Evolutionary conservation across 2,888 invertebrate species (phyloP).

Genomic region (Perdita meconis): DNA sequence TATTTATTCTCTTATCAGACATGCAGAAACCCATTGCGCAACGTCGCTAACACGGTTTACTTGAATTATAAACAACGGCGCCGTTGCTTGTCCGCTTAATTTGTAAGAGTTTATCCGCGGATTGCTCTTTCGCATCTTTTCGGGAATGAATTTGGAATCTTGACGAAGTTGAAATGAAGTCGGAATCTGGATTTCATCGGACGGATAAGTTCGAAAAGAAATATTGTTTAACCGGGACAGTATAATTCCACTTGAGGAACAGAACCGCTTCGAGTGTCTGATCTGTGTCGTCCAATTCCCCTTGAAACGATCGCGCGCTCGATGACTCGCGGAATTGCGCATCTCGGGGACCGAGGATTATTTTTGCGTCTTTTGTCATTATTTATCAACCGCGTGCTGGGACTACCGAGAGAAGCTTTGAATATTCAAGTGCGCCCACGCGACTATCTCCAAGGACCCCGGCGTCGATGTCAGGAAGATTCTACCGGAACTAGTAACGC

Average conservation of each 20-base stretch:
- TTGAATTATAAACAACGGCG: no score
- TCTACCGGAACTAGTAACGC: conserved; percentile 27
- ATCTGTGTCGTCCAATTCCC: background rate
- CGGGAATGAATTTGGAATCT: no score
- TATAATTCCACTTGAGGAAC: background rate
- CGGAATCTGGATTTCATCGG: no score
- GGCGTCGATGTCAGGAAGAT: conserved; percentile 52
- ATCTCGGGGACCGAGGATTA: conserved; percentile 64
- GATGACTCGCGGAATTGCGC: conserved; percentile 52
- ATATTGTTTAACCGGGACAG: background rate
- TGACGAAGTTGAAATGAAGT: no score
- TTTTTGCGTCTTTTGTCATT: conserved; percentile 77
- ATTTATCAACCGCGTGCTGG: conserved; percentile 69
- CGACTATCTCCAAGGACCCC: conserved; percentile 62
- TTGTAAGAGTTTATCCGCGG: no score
- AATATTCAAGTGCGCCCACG: conserved; percentile 82
- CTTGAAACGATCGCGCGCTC: conserved; percentile 1
- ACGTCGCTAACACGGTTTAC: no score
- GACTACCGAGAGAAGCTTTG: conserved; percentile 71
- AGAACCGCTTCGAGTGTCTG: background rate
- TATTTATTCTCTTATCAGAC: background rate
- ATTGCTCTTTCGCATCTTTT: no score
- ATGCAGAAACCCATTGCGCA: no score
- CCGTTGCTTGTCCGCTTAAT: no score
- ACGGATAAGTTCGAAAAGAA: background rate